Evolutionary conservation across 2,888 invertebrate species (phyloP), one percentile per base, ranked within the genome.

Genomic region (Phorcus lineatus): DNA sequence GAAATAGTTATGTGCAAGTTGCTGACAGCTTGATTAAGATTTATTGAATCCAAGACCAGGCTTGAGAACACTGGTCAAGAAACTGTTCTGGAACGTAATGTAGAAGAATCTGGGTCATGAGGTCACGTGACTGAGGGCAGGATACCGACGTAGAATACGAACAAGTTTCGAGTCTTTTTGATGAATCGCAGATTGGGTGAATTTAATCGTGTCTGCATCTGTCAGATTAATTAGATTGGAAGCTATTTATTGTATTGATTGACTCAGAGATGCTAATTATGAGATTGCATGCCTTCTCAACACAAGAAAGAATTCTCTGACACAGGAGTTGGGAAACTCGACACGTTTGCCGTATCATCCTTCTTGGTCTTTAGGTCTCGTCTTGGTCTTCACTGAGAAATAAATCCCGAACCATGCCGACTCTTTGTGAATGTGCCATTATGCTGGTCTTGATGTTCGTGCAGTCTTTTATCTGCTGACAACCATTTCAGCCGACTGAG

Each of bases 201-300:
- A 54, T 76, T 76, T 76, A 76, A 76, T 76, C 55, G 53, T 36
- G 52, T 55, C 76, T 76, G 76, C 55, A 76, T 76, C 76, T 76
- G 76, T 24, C 76, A 76, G 76, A 55, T 76, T 76, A 55, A 76
- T 76, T 76, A 55, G 76, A 76, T 76, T 53, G 55, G 55, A 31
- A 22, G 31, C 55, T 36, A 76, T 55, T 76, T 76, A 76, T 31
- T 31, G 55, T 76, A 76, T 76, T 76, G 76, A 76, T 76, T 55
- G 36, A 24, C 31, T 28, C 31, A 22, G 31, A 52, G 55, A 28
- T 76, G 76, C 76, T 76, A 76, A 76, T 76, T 76, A 76, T 76
- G 19, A 76, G 55, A 76, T 55, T 54, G 76, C 76, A 76, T 55
- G 55, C 31, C 36, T 55, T 22, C n/a, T n/a, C 54, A 22, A 55